A percentile compares a stretch with the other conserved stretches of the same genome.
Evolutionary conservation across 2,888 invertebrate genomes (phyloP).

Genomic region (Lasioglossum villosulum): DNA sequence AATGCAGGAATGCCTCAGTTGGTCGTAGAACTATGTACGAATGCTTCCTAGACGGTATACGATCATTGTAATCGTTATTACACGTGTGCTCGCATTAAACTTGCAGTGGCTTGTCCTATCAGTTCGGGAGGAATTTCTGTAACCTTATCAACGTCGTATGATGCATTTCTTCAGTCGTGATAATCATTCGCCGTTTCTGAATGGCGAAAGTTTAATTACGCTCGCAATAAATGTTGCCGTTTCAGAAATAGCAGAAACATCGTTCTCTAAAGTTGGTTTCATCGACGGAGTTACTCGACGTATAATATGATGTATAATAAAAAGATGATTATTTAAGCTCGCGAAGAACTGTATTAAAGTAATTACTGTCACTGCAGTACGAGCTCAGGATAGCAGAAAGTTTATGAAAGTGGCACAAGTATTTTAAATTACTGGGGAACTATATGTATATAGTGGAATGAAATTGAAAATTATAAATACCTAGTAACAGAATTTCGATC

Average conservation of each 20-base stretch:
- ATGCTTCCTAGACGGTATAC: background rate
- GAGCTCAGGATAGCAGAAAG: background rate
- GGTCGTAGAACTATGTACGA: background rate
- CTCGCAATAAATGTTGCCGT: background rate
- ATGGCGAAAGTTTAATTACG: constrained; percentile 3
- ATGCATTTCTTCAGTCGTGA: background rate
- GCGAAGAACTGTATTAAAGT: background rate
- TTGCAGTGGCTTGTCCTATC: constrained; percentile 2
- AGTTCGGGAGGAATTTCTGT: constrained; percentile 8
- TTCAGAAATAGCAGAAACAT: background rate
- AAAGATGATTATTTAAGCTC: background rate
- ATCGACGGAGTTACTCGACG: background rate
- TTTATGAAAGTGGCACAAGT: background rate
- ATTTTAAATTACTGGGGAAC: background rate
- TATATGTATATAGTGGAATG: background rate
- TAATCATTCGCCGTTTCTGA: constrained; percentile 4
- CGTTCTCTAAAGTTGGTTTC: background rate
- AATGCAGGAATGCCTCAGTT: background rate
- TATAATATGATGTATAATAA: background rate
- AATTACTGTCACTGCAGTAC: background rate
- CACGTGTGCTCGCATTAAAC: constrained; percentile 12
- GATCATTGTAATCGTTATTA: constrained; percentile 25
- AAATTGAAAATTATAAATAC: too few relatives aligned
- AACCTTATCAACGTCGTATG: background rate
- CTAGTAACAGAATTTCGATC: background rate